Evolutionary conservation across 2,113 vertebrate genomes (phyloP).

Genomic region (Odocoileus hemionus): DNA sequence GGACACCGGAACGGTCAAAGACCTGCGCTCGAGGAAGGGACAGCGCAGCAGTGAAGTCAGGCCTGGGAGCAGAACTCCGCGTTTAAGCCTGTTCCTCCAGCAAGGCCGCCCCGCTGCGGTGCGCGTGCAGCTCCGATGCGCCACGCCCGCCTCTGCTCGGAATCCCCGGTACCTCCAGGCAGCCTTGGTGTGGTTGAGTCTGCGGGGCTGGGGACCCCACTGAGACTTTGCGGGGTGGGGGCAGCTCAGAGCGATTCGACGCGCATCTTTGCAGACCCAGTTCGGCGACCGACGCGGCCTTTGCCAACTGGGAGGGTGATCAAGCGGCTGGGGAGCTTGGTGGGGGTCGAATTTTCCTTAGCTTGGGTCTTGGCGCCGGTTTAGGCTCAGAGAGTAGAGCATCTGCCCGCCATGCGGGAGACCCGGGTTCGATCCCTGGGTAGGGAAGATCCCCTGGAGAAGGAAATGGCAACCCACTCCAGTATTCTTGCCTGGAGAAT

Average conservation of each 20-base stretch:
- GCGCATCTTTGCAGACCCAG: not conserved
- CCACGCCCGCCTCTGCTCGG: fast-evolving
- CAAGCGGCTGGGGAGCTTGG: not conserved
- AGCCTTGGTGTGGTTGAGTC: not conserved
- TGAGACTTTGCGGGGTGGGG: not conserved
- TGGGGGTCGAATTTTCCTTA: too few relatives aligned
- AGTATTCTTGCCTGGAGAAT: not conserved
- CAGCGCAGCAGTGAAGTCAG: not conserved
- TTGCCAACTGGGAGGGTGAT: not conserved
- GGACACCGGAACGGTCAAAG: fast-evolving
- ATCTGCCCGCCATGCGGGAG: not conserved
- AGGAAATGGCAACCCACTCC: not conserved
- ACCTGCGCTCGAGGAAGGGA: not conserved
- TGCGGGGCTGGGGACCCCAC: not conserved
- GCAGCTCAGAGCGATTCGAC: not conserved
- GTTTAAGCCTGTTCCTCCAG: not conserved
- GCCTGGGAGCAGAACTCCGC: not conserved
- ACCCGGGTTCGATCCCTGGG: not conserved
- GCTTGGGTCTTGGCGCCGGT: not conserved
- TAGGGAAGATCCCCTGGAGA: not conserved
- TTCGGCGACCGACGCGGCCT: fast-evolving
- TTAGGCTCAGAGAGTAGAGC: not conserved
- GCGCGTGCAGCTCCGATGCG: fast-evolving
- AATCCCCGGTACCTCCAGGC: fast-evolving
- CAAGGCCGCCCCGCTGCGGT: fast-evolving